A percentile compares a stretch with the other conserved stretches of the same genome.
phyloP scores from a whole-genome alignment of 2,888 invertebrate species.

The Ochlodes sylvanus region DNA sequence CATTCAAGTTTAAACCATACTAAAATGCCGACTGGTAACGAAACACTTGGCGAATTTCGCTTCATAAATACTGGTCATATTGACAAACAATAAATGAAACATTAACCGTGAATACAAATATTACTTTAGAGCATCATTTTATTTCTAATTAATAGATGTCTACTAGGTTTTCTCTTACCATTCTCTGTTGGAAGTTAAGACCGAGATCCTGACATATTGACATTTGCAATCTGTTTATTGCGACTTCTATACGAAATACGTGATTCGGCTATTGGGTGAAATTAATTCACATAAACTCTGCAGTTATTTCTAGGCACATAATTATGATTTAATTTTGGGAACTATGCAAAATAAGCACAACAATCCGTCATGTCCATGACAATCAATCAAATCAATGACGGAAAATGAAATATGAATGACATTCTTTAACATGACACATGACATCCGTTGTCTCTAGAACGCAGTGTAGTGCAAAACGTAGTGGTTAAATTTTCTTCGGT shows the following conservation, averaged over 20 bases:
- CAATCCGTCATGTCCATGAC: constrained; percentile 56
- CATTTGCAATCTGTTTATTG: constrained; percentile 82
- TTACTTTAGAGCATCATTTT: constrained; percentile 1
- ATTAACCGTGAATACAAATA: background rate
- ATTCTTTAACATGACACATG: background rate
- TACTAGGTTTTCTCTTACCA: constrained; percentile 63
- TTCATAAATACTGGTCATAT: constrained; percentile 6
- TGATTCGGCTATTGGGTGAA: constrained; percentile 54
- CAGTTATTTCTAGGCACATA: constrained; percentile 64
- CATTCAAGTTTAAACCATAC: background rate
- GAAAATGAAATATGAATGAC: constrained; percentile 14
- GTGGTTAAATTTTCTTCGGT: too few relatives aligned
- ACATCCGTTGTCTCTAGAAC: background rate
- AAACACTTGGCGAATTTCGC: background rate
- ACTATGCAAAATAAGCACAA: constrained; percentile 67
- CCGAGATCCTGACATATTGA: constrained; percentile 86
- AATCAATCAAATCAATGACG: constrained; percentile 50
- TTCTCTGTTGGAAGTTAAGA: constrained; percentile 85
- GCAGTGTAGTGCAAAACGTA: background rate
- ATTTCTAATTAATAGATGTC: background rate
- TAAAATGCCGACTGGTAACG: constrained; percentile 21
- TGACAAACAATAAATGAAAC: constrained; percentile 29
- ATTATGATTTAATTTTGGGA: constrained; percentile 60
- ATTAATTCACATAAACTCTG: constrained; percentile 54
- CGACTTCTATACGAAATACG: constrained; percentile 64